Conservation (phyloP, 1,140 invertebrate species). For the Stegodyphus dumicola region DNA sequence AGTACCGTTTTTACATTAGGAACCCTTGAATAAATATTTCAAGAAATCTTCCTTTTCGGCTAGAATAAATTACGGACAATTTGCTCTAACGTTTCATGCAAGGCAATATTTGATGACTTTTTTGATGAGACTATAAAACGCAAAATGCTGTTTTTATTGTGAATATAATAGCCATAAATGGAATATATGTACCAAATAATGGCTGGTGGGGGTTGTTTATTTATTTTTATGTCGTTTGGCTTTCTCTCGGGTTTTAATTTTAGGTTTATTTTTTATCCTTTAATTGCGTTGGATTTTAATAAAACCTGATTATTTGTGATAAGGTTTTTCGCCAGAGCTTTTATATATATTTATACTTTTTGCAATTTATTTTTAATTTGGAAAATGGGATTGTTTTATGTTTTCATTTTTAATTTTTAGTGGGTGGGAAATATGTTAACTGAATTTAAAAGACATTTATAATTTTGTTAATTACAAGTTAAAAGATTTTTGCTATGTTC, state of each 20-base stretch:
- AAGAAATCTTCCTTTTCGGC: slow-evolving; percentile 33
- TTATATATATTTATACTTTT: neutral
- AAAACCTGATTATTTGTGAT: slow-evolving; percentile 35
- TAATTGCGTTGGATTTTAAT: slow-evolving; percentile 44
- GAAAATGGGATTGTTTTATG: neutral
- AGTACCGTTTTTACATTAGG: slow-evolving; percentile 48
- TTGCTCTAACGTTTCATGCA: neutral
- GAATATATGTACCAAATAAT: slow-evolving; percentile 27
- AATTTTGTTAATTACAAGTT: too few relatives aligned
- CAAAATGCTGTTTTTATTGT: slow-evolving; percentile 56
- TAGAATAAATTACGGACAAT: slow-evolving; percentile 50
- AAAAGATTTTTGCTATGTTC: too few relatives aligned
- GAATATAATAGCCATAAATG: slow-evolving; percentile 36
- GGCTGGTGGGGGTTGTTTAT: neutral
- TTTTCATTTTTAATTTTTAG: too few relatives aligned
- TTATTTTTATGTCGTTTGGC: neutral
- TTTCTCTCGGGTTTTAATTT: slow-evolving; percentile 7
- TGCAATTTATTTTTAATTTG: neutral
- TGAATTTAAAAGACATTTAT: too few relatives aligned
- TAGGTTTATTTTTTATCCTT: neutral
- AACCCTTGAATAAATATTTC: slow-evolving; percentile 32
- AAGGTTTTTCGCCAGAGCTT: neutral
- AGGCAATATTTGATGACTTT: neutral
- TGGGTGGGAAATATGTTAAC: too few relatives aligned
- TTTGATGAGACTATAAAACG: slow-evolving; percentile 19